Percentiles rank a stretch among this genome's conserved stretches.
These are phyloP conservation scores for Sinopyrophorus schimmeli DNA, from an alignment of 2,888 invertebrate species.

Conservation along the genomic window DNA sequence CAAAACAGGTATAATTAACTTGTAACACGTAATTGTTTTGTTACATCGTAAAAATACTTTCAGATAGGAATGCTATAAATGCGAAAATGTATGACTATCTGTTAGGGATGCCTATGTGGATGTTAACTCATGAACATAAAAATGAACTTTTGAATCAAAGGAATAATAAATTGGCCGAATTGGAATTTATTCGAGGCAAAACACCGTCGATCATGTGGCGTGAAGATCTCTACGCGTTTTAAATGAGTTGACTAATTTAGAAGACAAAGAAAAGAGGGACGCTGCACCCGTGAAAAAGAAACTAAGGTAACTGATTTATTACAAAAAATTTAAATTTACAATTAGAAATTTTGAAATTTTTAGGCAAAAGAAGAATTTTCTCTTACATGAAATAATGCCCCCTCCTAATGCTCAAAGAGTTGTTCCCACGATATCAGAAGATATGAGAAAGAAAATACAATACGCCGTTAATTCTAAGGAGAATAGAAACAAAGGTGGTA, in stretches of 20 bases:
- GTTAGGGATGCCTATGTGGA: constrained; percentile 95
- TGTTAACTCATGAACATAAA: constrained; percentile 89
- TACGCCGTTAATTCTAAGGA: constrained; percentile 64
- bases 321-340: no score
- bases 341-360: no score
- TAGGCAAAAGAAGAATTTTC: constrained; percentile 59
- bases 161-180: constrained; percentile 73
- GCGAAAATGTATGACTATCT: constrained; percentile 90
- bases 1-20: no score
- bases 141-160: constrained; percentile 85
- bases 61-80: constrained; percentile 64
- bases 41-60: no score
- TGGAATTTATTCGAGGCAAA: constrained; percentile 68
- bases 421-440: constrained; percentile 72
- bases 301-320: no score
- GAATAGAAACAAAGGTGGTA: constrained; percentile 60
- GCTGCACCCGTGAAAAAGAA: constrained; percentile 29
- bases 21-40: constrained; percentile 1
- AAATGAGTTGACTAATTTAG: constrained; percentile 70
- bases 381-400: constrained; percentile 64
- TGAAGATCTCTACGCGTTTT: constrained; percentile 80
- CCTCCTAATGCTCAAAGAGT: constrained; percentile 69
- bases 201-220: constrained; percentile 81
- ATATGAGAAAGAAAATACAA: constrained; percentile 76
- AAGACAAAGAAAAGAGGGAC: constrained; percentile 76